These are phyloP conservation scores for Agrilus cyanescens DNA, from an alignment of 2,888 invertebrate genomes.

Conservation along the genomic window DNA sequence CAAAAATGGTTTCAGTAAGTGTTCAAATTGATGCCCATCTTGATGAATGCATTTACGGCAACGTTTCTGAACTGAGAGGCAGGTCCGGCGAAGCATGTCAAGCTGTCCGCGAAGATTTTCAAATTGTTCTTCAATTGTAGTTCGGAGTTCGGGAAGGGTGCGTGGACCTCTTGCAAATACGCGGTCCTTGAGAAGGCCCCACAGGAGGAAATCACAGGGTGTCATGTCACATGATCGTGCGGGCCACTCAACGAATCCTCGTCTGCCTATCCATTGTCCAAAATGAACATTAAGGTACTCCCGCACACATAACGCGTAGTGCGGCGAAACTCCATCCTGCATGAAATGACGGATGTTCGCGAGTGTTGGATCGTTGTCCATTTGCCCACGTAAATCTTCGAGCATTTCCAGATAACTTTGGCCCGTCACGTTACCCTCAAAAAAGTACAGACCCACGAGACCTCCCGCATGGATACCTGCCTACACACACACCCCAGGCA, in stretches of 20 bases:
- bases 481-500: constrained; percentile 17
- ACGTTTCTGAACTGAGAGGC: too few relatives aligned
- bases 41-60: too few relatives aligned
- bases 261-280: constrained; percentile 10
- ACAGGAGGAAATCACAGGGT: constrained; percentile 6
- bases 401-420: constrained; percentile 12
- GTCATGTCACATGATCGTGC: constrained; percentile 8
- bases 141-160: too few relatives aligned
- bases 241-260: constrained; percentile 8
- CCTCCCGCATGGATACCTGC: constrained; percentile 14
- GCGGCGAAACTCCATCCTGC: constrained; percentile 15
- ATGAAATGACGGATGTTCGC: constrained; percentile 8
- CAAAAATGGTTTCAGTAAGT: too few relatives aligned
- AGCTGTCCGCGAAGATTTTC: too few relatives aligned
- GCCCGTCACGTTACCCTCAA: constrained; percentile 6
- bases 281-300: constrained; percentile 8
- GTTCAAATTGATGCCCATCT: too few relatives aligned
- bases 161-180: constrained; percentile 2
- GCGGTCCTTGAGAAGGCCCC: constrained; percentile 5
- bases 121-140: too few relatives aligned
- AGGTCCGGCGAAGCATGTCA: too few relatives aligned
- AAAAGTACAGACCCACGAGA: constrained; percentile 17
- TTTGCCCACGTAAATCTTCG: constrained; percentile 5
- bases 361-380: constrained; percentile 6
- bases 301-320: constrained; percentile 7